These are phyloP conservation scores for Scyliorhinus canicula DNA, from an alignment of 2,797 vertebrate genomes.

Conservation along the genomic window DNA sequence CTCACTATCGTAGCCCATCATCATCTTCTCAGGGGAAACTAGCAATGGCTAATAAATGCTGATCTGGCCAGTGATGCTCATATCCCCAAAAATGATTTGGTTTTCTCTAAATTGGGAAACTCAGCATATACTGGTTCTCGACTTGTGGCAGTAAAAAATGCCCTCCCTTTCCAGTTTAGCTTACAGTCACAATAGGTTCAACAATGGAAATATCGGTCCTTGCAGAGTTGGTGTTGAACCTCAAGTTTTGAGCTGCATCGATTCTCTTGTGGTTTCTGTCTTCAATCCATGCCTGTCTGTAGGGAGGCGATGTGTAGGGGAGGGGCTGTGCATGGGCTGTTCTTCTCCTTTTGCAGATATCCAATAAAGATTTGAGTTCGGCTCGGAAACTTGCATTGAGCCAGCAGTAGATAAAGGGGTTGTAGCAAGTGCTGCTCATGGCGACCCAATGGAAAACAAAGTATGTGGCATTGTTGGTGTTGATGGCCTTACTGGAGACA, in stretches of 20 bases:
- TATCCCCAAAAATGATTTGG: background rate
- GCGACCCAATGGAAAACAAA: constrained; percentile 89
- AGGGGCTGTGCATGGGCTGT: constrained; percentile 40
- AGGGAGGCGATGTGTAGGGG: constrained; percentile 41
- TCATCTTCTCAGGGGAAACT: background rate
- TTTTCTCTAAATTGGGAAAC: background rate
- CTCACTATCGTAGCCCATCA: background rate
- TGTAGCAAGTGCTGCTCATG: constrained; percentile 90
- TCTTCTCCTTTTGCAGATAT: constrained; percentile 43
- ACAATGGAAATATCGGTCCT: constrained; percentile 48
- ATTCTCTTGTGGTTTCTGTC: constrained; percentile 40
- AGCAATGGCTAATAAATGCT: background rate
- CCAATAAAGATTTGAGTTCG: constrained; percentile 50
- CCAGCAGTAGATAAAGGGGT: constrained; percentile 89
- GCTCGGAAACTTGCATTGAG: constrained; percentile 77
- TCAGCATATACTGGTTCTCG: background rate
- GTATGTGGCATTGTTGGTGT: constrained; percentile 75
- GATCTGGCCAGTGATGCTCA: background rate
- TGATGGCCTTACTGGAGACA: constrained; percentile 76
- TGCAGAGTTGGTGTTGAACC: constrained; percentile 43
- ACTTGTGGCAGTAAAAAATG: background rate
- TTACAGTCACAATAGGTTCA: constrained; percentile 48
- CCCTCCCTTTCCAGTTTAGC: constrained; percentile 40
- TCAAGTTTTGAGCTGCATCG: constrained; percentile 40
- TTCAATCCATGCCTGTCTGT: constrained; percentile 44